These are phyloP conservation scores for Acrobasis repandana DNA, from an alignment of 2,888 invertebrate genomes.

Conservation along the genomic window DNA sequence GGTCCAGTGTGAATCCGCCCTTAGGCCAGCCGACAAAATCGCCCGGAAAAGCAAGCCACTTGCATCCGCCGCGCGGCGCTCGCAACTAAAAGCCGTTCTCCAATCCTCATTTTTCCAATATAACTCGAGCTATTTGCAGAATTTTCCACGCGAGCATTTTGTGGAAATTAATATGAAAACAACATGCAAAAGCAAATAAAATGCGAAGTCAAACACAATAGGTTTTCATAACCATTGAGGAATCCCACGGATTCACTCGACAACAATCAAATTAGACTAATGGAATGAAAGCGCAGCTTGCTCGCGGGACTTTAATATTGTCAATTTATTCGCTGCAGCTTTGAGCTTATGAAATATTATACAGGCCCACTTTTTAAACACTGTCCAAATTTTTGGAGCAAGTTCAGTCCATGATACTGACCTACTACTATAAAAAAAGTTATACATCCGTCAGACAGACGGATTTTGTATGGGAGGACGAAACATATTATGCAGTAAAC, in stretches of 20 bases:
- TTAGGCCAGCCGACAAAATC: background rate
- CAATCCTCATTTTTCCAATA: background rate
- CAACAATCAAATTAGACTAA: background rate
- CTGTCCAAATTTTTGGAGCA: no score
- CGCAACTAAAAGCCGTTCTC: background rate
- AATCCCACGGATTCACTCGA: background rate
- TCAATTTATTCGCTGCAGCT: background rate
- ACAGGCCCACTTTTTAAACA: no score
- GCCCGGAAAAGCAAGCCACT: background rate
- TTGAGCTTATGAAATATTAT: no score
- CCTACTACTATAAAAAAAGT: no score
- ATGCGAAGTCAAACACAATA: background rate
- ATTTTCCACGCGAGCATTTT: background rate
- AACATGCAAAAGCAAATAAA: background rate
- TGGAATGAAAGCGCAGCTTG: background rate
- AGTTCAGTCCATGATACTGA: no score
- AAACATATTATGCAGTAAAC: no score
- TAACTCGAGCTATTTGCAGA: background rate
- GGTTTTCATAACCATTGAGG: background rate
- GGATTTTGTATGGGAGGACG: no score
- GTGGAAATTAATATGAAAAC: background rate
- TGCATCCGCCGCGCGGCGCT: background rate
- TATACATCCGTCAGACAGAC: no score
- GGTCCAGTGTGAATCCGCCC: constrained; percentile 3
- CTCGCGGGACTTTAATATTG: background rate